Conservation (phyloP, 2,113 vertebrate species). For the Podarcis raffonei region DNA sequence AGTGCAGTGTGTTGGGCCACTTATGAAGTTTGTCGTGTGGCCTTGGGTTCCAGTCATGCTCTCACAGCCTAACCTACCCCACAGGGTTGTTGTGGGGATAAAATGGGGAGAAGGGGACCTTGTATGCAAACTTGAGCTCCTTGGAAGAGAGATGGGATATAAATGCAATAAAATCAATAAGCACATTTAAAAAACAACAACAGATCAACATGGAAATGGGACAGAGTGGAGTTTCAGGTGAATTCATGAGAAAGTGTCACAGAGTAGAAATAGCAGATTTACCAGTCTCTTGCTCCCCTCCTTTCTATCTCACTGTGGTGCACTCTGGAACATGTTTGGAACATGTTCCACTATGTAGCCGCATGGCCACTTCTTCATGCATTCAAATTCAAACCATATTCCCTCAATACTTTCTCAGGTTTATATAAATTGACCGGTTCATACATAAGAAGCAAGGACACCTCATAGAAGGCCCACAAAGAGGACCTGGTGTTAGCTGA, state of each 20-base stretch:
- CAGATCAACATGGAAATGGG: not conserved
- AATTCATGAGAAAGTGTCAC: not conserved
- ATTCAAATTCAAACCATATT: not conserved
- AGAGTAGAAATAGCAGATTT: not conserved
- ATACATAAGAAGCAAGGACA: not conserved
- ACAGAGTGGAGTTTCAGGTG: not conserved
- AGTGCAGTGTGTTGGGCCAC: too few species aligned
- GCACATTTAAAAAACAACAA: not conserved
- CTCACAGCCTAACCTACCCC: too few species aligned
- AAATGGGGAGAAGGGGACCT: too few species aligned
- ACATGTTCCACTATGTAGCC: too few species aligned
- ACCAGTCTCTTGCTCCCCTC: not conserved
- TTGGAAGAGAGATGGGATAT: not conserved
- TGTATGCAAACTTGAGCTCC: too few species aligned
- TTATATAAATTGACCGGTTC: not conserved
- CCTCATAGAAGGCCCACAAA: not conserved
- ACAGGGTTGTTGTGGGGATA: too few species aligned
- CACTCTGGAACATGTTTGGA: not conserved
- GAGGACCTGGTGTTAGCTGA: not conserved
- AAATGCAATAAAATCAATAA: not conserved
- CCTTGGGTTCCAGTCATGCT: too few species aligned
- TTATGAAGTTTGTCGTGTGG: too few species aligned
- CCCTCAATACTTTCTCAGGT: not conserved
- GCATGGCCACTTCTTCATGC: not conserved
- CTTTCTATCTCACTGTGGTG: not conserved